Evolutionary conservation across 1,140 invertebrate species (phyloP), one percentile per base, ranked within the genome.

Genomic region (Berghia stephanieae): DNA sequence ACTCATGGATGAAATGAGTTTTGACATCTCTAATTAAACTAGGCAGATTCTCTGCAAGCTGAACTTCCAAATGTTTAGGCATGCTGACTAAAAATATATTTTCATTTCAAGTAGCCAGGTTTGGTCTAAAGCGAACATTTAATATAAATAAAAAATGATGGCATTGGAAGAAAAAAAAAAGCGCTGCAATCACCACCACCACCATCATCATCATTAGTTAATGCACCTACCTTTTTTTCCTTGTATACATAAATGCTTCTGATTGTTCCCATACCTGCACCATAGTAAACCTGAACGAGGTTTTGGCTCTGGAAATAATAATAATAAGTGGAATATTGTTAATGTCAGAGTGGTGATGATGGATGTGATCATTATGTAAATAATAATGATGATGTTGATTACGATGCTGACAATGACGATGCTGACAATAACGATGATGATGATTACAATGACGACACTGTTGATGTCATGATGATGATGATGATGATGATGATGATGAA

Each of bases 261-360:
- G 49, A 73, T 73, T 13, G 40, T 36, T 10, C 46, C 49, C 38
- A 31, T 73, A 5, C 31, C 71, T 34, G 71, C 71, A n/a, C 71
- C 71, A 57, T 55, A 73, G 34, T 73, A 55, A 3, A 73, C 71
- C 40, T 57, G 71, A 57, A 73, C 49, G 8, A 73, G 40, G 52
- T 73, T 5, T 13, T 38, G 34, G 38, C 27, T 73, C 71, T 73
- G 49, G 18, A 36, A 27, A 52, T 36, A 13, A 27, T 13, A 71
- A 27, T 13, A 49, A 27, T 8, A 18, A 63, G 10, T 16, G 34
- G 66, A 68, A 68, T 16, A 27, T 63, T 8, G 34, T 31, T 10
- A 63, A 27, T 8, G 10, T 31, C 57, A 63, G 27, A 63, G 34
- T n/a, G n/a, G n/a, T n/a, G n/a, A n/a, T n/a, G n/a, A n/a, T n/a